Percentiles rank a stretch among this genome's conserved stretches.
phyloP scores from a whole-genome alignment of 2,797 vertebrate species.

The Crypturellus tataupa region DNA sequence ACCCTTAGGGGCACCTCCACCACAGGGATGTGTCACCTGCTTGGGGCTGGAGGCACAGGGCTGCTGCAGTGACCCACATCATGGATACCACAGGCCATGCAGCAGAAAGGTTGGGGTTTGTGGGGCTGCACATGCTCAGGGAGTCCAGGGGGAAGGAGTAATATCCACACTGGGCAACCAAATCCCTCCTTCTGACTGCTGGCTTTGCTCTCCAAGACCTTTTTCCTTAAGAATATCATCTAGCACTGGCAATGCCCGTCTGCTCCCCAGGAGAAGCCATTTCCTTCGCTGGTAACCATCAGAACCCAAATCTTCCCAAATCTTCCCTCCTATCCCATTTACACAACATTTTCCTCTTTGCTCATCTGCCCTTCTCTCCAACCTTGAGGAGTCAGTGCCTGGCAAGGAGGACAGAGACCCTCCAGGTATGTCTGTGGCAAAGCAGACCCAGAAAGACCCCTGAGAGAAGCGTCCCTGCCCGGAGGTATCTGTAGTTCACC shows the following conservation, averaged over 20 bases:
- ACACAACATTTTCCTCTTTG: background rate
- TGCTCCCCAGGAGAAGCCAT: background rate
- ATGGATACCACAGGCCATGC: background rate
- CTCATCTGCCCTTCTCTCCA: background rate
- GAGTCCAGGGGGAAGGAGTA: background rate
- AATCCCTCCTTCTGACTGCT: background rate
- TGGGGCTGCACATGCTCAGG: background rate
- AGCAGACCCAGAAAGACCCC: background rate
- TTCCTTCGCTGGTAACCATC: too few relatives aligned
- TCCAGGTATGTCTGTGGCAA: background rate
- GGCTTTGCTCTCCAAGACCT: background rate
- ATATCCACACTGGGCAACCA: background rate
- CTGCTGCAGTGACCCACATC: rapidly evolving
- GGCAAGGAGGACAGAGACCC: background rate
- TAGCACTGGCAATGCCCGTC: rapidly evolving
- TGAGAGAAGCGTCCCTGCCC: background rate
- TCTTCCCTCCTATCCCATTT: rapidly evolving
- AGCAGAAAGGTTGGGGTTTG: rapidly evolving
- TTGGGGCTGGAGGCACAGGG: background rate
- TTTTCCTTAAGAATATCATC: background rate
- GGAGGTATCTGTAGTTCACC: background rate
- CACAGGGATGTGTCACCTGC: rapidly evolving
- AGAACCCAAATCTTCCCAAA: rapidly evolving
- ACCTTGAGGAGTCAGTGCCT: background rate
- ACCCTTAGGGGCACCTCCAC: background rate